A percentile compares a stretch with the other conserved stretches of the same genome.
phyloP scores from a whole-genome alignment of 2,797 vertebrate genomes.

The Cetoscarus ocellatus region DNA sequence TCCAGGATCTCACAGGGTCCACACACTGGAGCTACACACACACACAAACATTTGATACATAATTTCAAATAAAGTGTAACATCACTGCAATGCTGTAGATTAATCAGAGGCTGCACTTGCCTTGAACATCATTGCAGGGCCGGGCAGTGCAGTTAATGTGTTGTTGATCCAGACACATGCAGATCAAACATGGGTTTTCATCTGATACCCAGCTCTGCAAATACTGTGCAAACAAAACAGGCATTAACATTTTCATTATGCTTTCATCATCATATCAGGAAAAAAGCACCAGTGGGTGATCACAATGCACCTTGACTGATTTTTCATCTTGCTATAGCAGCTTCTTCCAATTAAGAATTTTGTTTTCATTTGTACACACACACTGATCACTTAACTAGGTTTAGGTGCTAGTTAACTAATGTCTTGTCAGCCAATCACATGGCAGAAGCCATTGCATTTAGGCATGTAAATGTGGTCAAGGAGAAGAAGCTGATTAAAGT shows the following conservation, averaged over 20 bases:
- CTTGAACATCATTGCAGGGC: slow-evolving; percentile 87
- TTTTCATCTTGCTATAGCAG: slow-evolving; percentile 1
- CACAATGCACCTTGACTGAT: slow-evolving; percentile 10
- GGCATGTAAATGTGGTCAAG: no score
- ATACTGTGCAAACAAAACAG: slow-evolving; percentile 79
- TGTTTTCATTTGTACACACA: slow-evolving; percentile 10
- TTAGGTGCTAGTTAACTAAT: background rate
- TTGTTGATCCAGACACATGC: slow-evolving; percentile 89
- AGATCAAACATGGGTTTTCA: slow-evolving; percentile 92
- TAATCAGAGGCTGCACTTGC: slow-evolving; percentile 70
- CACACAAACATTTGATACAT: background rate
- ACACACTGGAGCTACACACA: slow-evolving; percentile 86
- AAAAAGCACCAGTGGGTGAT: slow-evolving; percentile 62
- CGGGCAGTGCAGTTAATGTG: slow-evolving; percentile 89
- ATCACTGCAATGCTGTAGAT: background rate
- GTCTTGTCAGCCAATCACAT: no score
- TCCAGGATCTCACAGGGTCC: slow-evolving; percentile 89
- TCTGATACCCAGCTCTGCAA: slow-evolving; percentile 92
- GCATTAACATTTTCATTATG: background rate
- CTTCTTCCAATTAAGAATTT: slow-evolving; percentile 4
- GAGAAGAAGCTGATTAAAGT: no score
- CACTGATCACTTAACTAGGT: no score
- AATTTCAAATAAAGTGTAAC: no score
- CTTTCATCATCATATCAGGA: background rate
- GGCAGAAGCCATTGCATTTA: no score